Evolutionary conservation across 2,888 invertebrate species (phyloP).

Genomic region (Amiota communis): DNA sequence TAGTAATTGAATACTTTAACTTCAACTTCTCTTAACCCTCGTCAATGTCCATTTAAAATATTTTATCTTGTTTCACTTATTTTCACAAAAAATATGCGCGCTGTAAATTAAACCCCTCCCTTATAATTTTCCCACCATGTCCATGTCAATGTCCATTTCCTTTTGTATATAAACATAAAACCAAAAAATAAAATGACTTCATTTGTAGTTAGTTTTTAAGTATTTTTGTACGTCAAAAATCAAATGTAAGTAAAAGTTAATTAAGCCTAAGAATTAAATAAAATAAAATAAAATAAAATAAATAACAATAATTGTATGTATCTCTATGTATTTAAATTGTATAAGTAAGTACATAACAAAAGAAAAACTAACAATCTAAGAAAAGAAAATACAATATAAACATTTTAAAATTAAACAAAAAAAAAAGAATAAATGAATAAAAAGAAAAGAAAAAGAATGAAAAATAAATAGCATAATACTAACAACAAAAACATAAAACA

Average conservation of each 20-base stretch:
- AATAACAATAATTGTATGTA: not conserved
- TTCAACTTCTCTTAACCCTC: too few relatives aligned
- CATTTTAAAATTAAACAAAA: slow-evolving; percentile 20
- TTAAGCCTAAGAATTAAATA: not conserved
- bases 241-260: slow-evolving; percentile 31
- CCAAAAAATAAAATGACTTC: not conserved
- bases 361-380: not conserved
- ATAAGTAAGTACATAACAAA: not conserved
- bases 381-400: slow-evolving; percentile 2
- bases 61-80: too few relatives aligned
- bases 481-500: too few relatives aligned
- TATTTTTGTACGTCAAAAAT: slow-evolving; percentile 66
- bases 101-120: too few relatives aligned
- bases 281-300: not conserved
- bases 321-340: not conserved
- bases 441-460: too few relatives aligned
- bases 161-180: slow-evolving; percentile 9
- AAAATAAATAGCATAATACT: too few relatives aligned
- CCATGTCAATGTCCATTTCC: too few relatives aligned
- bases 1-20: too few relatives aligned
- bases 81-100: too few relatives aligned
- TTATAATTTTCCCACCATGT: too few relatives aligned
- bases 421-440: slow-evolving; percentile 9
- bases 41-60: too few relatives aligned
- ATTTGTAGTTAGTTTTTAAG: slow-evolving; percentile 51